phyloP scores from a whole-genome alignment of 64 coral and sea anemone species.

The Pocillopora verrucosa region DNA sequence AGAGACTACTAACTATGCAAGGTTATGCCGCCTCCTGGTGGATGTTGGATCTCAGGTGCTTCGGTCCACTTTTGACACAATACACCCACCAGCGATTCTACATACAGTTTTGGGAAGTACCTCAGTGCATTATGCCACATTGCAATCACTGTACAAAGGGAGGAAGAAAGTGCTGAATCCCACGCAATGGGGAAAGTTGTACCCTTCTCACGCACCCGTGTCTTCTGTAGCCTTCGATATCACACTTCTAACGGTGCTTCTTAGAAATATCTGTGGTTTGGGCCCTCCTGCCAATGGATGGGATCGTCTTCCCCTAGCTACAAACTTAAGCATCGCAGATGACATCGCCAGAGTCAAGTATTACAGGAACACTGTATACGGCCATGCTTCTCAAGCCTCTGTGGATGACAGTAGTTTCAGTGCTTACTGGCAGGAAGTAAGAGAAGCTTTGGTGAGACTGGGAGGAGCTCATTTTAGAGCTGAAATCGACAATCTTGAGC shows the following conservation, averaged over 20 bases:
- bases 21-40: conserved; percentile 19
- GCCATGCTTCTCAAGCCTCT: conserved; percentile 22
- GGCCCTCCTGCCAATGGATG: conserved; percentile 6
- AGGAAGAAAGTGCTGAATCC: conserved; percentile 20
- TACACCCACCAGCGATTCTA: conserved; percentile 8
- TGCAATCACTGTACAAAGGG: background rate
- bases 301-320: conserved; percentile 16
- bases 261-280: conserved; percentile 37
- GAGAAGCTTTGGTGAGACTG: conserved; percentile 1
- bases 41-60: conserved; percentile 2
- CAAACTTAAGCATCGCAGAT: conserved; percentile 29
- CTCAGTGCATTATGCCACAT: background rate
- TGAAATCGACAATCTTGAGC: conserved; percentile 37
- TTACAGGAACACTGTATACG: conserved; percentile 46
- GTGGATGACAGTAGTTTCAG: conserved; percentile 29
- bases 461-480: background rate
- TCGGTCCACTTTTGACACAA: conserved; percentile 3
- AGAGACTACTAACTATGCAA: conserved; percentile 27
- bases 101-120: background rate
- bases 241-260: conserved; percentile 27
- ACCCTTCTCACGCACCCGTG: background rate
- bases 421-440: conserved; percentile 31
- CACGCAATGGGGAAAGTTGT: conserved; percentile 35
- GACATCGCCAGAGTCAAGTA: conserved; percentile 48
- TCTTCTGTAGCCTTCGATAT: conserved; percentile 31